Conservation (phyloP, 1,140 invertebrate species). For the Akabosia matsudoensis region DNA sequence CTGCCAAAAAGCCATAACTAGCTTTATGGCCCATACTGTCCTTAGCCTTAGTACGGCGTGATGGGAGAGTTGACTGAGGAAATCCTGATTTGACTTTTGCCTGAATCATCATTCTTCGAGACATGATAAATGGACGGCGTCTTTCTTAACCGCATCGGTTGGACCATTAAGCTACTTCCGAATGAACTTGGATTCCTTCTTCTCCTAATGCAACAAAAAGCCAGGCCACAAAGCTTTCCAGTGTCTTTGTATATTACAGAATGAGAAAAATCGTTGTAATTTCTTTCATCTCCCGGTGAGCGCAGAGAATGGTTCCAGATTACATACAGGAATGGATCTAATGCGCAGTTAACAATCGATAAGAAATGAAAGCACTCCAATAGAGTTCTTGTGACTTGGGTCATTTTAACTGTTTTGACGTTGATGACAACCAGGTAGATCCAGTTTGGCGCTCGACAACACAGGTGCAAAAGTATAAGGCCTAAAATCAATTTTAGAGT, state of each 20-base stretch:
- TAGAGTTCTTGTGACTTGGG: neutral
- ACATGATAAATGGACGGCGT: neutral
- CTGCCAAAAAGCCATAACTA: too few species aligned
- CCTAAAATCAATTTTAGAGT: constrained; percentile 28
- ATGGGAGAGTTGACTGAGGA: too few species aligned
- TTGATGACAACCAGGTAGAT: constrained; percentile 31
- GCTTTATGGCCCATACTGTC: too few species aligned
- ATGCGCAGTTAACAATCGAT: constrained; percentile 30
- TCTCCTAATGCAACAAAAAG: neutral
- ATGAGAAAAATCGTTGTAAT: neutral
- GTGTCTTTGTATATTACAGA: neutral
- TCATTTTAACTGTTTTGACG: neutral
- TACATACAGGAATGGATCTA: constrained; percentile 41
- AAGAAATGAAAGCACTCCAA: constrained; percentile 29
- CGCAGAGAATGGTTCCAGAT: constrained; percentile 42
- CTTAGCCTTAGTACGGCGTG: too few species aligned
- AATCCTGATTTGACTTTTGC: neutral
- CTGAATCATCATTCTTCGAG: neutral
- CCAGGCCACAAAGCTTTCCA: neutral
- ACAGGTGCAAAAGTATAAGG: constrained; percentile 25
- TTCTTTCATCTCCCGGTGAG: neutral
- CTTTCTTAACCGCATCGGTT: neutral
- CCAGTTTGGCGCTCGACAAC: constrained; percentile 34
- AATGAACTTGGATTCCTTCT: neutral
- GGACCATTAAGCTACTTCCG: neutral